Base-by-base conservation (phyloP, 2,888 invertebrate genomes). In the Ectemnius continuus region DNA sequence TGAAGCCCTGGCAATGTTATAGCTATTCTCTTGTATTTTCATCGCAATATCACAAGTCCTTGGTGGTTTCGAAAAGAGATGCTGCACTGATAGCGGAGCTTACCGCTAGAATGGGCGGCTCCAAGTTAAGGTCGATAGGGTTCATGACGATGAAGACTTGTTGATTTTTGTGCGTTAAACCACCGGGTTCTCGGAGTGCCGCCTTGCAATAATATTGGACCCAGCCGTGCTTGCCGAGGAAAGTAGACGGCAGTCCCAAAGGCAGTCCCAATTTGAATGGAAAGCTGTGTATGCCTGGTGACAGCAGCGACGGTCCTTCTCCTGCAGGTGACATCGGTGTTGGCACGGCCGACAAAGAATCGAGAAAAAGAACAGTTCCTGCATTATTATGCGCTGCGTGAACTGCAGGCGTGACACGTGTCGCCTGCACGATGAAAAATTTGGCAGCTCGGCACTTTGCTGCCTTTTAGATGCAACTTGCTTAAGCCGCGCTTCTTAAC, bases 91-190 rank as follows among this genome's bases (percentile, higher is more conserved):
- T 70, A 28, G 1, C 74, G 47, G 56, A 46, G 18, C 95, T 95
- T 92, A 98, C 98, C 89, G 97, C 94, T 80, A 98, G 92, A 82
- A 97, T 95, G 6, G 97, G 94, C 56, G 97, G 97, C 89, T 98
- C 98, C 90, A 96, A 92, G 92, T 98, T 98, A 85, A 98, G 92
- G 91, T 98, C 97, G 82, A 98, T 97, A 4, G 98, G 98, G 91
- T 97, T 98, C 97, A 98, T 97, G 2, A 98, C 97, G 86, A 98
- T 97, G 91, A 98, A 98, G n/a, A 98, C 98, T 92, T 98, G 98
- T 91, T 98, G 97, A 90, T 98, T 98, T 91, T 98, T 98, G 89
- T 98, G 98, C 4, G 97, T 97, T 48, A 98, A 92, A 0, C 97
- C 97, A 80, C 95, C 95, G 6, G 97, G 96, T 86, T 98, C 98